These are phyloP conservation scores for Tetranychus urticae DNA, from an alignment of 1,140 invertebrate species.

Conservation along the genomic window DNA sequence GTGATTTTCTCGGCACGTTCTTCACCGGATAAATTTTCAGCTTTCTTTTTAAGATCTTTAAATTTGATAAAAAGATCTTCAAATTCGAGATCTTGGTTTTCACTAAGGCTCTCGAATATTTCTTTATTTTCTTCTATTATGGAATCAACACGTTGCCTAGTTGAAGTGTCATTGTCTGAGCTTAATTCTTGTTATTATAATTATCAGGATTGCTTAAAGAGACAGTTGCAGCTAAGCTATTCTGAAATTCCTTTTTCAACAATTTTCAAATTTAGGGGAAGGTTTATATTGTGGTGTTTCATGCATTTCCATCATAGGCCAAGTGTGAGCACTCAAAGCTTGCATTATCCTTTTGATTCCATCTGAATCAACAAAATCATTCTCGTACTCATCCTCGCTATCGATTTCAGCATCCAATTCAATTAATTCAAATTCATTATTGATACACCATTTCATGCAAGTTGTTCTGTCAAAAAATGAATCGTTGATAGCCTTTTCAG, in stretches of 20 bases:
- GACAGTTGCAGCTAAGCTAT: not conserved
- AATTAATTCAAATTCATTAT: slow-evolving; percentile 42
- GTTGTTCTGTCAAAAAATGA: slow-evolving; percentile 14
- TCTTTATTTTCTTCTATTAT: not conserved
- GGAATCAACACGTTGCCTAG: not conserved
- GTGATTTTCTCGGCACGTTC: slow-evolving; percentile 47
- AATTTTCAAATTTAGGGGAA: slow-evolving; percentile 4
- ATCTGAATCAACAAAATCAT: slow-evolving; percentile 35
- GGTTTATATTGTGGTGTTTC: slow-evolving; percentile 7
- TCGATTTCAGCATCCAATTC: slow-evolving; percentile 33
- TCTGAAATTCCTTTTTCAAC: not conserved
- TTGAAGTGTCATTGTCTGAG: not conserved
- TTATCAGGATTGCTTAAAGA: slow-evolving; percentile 5
- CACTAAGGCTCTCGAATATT: not conserved
- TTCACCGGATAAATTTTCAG: slow-evolving; percentile 31
- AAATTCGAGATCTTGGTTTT: slow-evolving; percentile 24
- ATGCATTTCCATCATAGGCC: slow-evolving; percentile 47
- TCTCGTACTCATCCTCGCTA: slow-evolving; percentile 21
- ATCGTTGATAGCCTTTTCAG: slow-evolving; percentile 20
- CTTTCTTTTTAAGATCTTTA: slow-evolving; percentile 36
- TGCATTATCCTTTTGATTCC: slow-evolving; percentile 45
- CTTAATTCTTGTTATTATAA: slow-evolving; percentile 10
- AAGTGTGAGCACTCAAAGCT: slow-evolving; percentile 45
- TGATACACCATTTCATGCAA: slow-evolving; percentile 36
- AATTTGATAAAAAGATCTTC: slow-evolving; percentile 35